Base-by-base conservation (phyloP, 2,888 invertebrate species). In the Drosophila fulvimacula region DNA sequence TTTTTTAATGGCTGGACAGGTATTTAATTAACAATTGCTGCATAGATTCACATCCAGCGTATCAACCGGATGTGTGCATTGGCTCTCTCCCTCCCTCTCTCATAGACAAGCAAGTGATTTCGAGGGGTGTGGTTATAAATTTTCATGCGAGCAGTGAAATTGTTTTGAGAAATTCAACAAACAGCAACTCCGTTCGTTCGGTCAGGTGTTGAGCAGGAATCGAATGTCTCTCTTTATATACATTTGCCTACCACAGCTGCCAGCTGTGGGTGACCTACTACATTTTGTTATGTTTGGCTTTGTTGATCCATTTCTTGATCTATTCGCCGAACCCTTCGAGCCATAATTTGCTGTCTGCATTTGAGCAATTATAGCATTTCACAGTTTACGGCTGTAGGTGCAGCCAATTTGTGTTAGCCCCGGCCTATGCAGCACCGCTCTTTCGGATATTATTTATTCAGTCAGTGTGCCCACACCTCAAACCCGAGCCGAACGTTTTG, bases 11-110 rank as follows among this genome's bases (percentile, higher is more conserved):
- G 87, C 65, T 70, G 76, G 77, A 79, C 81, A 83, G 84, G 87
- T 86, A 88, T 88, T 88, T 85, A 88, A 86, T 88, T 86, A 88
- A 87, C 84, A 86, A 81, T 88, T 69, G 76, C 65, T 69, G 66
- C 63, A 69, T 71, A 61, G 60, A 78, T 57, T 48, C 69, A 69
- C 48, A 52, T 19, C 39, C 24, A 42, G 46, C 34, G 17, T 64
- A 57, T 65, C 51, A 85, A 82, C 82, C 88, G 88, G 82, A 82
- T 88, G 79, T 81, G 9, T 64, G 32, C 41, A 3, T 59, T 21
- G 38, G 4, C 3, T 24, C 27, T 19, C 11, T 41, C 19, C 11
- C 30, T 27, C 27, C 17, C 9, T 32, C 13, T 48, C 13, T 53
- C 42, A 24, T 13, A 17, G 17, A 27, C 30, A 57, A 53, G 57